Conservation (phyloP, 2,797 vertebrate genomes). For the Epinephelus coioides region DNA sequence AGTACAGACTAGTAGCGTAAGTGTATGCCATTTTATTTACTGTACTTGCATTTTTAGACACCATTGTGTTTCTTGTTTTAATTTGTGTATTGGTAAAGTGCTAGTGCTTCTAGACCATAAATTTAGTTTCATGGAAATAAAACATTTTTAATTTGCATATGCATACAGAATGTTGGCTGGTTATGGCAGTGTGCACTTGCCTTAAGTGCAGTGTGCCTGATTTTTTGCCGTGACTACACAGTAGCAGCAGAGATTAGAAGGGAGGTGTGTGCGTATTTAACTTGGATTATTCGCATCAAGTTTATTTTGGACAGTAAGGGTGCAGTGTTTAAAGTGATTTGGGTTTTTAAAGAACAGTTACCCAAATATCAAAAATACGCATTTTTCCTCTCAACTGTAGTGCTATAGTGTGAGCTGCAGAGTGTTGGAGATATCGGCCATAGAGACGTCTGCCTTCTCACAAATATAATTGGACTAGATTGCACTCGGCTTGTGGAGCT, state of each 20-base stretch:
- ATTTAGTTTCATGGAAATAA: background rate
- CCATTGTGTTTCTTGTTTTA: background rate
- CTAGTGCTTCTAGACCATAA: background rate
- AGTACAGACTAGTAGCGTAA: background rate
- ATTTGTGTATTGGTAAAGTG: background rate
- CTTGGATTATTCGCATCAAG: background rate
- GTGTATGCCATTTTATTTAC: background rate
- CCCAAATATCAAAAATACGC: too few species aligned
- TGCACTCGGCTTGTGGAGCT: too few species aligned
- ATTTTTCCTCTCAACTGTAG: too few species aligned
- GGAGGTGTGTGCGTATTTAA: background rate
- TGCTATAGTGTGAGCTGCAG: too few species aligned
- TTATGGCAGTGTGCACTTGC: background rate
- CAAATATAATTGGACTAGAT: too few species aligned
- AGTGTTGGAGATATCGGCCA: too few species aligned
- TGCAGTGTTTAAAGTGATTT: background rate
- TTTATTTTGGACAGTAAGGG: background rate
- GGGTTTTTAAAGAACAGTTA: background rate
- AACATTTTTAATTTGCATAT: background rate
- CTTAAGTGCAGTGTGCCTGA: too few species aligned
- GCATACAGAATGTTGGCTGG: background rate
- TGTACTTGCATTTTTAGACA: background rate
- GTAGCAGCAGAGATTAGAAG: background rate
- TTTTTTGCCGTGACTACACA: too few species aligned
- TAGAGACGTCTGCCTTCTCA: too few species aligned